phyloP scores from a whole-genome alignment of 2,797 vertebrate species.

The Sandelia bainsii region DNA sequence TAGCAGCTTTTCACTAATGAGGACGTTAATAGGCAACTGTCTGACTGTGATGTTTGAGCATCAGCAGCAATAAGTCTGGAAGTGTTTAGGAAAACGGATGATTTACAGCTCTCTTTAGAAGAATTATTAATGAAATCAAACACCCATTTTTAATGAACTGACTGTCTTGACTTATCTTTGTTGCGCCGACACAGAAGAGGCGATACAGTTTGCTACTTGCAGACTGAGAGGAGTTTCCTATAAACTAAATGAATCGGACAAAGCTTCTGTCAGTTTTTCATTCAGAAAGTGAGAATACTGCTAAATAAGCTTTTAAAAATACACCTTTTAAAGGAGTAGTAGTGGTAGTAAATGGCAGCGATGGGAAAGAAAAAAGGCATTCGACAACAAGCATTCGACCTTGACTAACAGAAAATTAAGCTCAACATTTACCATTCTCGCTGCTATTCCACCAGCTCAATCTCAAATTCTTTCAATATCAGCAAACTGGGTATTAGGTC shows the following conservation, averaged over 20 bases:
- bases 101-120: conserved; percentile 17
- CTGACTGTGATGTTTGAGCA: conserved; percentile 15
- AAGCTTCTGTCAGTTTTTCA: conserved; percentile 8
- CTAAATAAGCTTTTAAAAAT: conserved; percentile 6
- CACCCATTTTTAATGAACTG: neutral
- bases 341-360: neutral
- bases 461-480: conserved; percentile 30
- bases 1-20: conserved; percentile 60
- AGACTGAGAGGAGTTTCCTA: neutral
- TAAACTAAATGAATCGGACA: conserved; percentile 1
- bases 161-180: neutral
- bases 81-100: conserved; percentile 1
- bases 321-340: neutral
- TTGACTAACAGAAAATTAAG: conserved; percentile 34
- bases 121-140: neutral
- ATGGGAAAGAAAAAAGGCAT: neutral
- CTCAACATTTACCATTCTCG: neutral
- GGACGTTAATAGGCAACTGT: conserved; percentile 33
- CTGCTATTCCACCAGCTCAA: neutral
- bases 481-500: conserved; percentile 52
- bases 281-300: conserved; percentile 3
- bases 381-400: conserved; percentile 13
- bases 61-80: neutral
- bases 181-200: neutral
- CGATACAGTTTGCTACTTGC: neutral